Percentiles rank a stretch among this genome's conserved stretches.
Conservation (phyloP, 2,888 invertebrate genomes). For the Eugnorisma glareosa region DNA sequence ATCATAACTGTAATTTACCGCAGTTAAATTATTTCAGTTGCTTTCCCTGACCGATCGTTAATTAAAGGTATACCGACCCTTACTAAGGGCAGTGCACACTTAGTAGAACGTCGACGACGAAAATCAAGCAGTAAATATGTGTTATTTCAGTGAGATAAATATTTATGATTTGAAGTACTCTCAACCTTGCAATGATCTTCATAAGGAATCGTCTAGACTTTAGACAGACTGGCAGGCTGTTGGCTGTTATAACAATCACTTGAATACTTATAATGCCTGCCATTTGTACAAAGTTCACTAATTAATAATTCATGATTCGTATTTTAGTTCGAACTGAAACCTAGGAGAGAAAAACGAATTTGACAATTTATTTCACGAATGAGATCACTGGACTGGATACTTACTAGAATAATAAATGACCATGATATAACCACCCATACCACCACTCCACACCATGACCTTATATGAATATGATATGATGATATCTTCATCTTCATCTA, state of each 20-base stretch:
- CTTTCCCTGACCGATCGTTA: conserved; percentile 62
- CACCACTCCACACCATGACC: too few relatives aligned
- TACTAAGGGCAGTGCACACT: conserved; percentile 43
- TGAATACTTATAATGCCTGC: not conserved
- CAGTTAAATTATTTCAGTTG: conserved; percentile 65
- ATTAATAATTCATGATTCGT: conserved; percentile 5
- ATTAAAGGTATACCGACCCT: conserved; percentile 53
- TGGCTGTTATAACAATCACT: not conserved
- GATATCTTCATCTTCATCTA: too few relatives aligned
- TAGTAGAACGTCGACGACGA: too few relatives aligned
- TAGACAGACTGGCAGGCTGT: not conserved
- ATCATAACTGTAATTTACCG: conserved; percentile 63
- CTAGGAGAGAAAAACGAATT: not conserved
- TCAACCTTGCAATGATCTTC: not conserved
- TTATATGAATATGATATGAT: too few relatives aligned
- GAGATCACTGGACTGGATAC: not conserved
- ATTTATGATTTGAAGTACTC: not conserved
- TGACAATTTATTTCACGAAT: not conserved
- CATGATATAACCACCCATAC: too few relatives aligned
- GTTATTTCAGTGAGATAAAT: not conserved
- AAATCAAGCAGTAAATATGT: not conserved
- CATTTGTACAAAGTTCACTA: not conserved
- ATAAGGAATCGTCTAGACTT: conserved; percentile 6
- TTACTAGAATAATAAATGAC: not conserved
- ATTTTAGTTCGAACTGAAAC: conserved; percentile 10